Percentiles rank a stretch among this genome's conserved stretches.
phyloP scores from a whole-genome alignment of 1,140 invertebrate genomes.

The Bursaphelenchus mucronatus region DNA sequence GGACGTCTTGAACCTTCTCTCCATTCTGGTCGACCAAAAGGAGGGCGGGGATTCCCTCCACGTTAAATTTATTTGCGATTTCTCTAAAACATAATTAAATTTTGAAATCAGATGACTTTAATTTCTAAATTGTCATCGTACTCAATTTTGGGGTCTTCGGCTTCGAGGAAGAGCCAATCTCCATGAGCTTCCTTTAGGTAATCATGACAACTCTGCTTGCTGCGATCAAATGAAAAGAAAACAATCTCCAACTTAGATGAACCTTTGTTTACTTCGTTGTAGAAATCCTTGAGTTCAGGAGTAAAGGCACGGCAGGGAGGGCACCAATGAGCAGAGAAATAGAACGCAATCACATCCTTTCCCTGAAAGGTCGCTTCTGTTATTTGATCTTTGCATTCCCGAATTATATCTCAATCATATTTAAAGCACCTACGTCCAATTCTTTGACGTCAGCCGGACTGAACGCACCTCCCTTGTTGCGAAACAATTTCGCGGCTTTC shows the following conservation, averaged over 20 bases:
- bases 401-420: not conserved
- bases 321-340: conserved; percentile 59
- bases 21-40: conserved; percentile 53
- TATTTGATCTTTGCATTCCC: not conserved
- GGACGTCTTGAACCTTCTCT: conserved; percentile 28
- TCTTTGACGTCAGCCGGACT: not conserved
- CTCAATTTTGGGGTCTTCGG: conserved; percentile 39
- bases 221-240: conserved; percentile 62
- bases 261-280: conserved; percentile 41
- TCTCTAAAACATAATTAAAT: conserved; percentile 31
- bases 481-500: not conserved
- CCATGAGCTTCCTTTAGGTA: conserved; percentile 62
- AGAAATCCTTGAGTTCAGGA: conserved; percentile 43
- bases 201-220: conserved; percentile 51
- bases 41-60: conserved; percentile 55
- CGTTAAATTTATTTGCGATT: conserved; percentile 35
- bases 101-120: not conserved
- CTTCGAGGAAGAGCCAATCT: conserved; percentile 61
- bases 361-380: conserved; percentile 25
- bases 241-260: conserved; percentile 57
- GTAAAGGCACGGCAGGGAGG: conserved; percentile 45
- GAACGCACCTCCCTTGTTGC: conserved; percentile 3
- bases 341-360: conserved; percentile 49
- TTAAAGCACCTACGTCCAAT: too few relatives aligned
- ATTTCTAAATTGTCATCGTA: conserved; percentile 25